Conservation (phyloP, 2,888 invertebrate genomes). For the Macaria notata region DNA sequence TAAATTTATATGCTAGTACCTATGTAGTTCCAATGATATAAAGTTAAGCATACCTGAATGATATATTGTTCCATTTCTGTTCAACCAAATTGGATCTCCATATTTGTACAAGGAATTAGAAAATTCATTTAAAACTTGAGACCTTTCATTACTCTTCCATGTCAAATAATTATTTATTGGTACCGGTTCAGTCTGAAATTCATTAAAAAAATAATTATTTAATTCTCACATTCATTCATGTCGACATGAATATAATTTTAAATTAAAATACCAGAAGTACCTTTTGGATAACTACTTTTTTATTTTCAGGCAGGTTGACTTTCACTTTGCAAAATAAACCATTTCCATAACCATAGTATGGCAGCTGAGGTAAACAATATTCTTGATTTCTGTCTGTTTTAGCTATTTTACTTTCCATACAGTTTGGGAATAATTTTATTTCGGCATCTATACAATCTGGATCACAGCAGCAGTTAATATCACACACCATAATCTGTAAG, state of each 20-base stretch:
- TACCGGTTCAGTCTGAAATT: slow-evolving; percentile 41
- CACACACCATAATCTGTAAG: slow-evolving; percentile 84
- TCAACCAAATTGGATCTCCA: slow-evolving; percentile 61
- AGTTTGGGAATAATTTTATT: slow-evolving; percentile 80
- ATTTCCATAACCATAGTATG: slow-evolving; percentile 38
- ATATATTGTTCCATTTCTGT: slow-evolving; percentile 54
- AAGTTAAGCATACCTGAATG: slow-evolving; percentile 47
- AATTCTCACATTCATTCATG: no score
- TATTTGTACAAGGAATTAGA: slow-evolving; percentile 49
- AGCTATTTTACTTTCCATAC: slow-evolving; percentile 56
- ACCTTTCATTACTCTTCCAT: slow-evolving; percentile 48
- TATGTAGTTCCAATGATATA: no score
- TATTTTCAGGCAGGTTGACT: slow-evolving; percentile 61
- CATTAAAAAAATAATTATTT: neutral
- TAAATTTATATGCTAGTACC: no score
- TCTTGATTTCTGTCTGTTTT: slow-evolving; percentile 24
- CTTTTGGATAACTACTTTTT: slow-evolving; percentile 40
- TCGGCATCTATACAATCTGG: slow-evolving; percentile 85
- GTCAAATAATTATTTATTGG: slow-evolving; percentile 39
- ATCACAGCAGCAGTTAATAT: slow-evolving; percentile 94
- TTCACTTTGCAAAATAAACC: slow-evolving; percentile 67
- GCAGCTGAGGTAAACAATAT: slow-evolving; percentile 41
- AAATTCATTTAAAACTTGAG: slow-evolving; percentile 40
- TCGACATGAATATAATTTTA: no score
- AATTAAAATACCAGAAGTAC: slow-evolving; percentile 29